Evolutionary conservation across 2,888 invertebrate genomes (phyloP).

Genomic region (Nemurella pictetii): DNA sequence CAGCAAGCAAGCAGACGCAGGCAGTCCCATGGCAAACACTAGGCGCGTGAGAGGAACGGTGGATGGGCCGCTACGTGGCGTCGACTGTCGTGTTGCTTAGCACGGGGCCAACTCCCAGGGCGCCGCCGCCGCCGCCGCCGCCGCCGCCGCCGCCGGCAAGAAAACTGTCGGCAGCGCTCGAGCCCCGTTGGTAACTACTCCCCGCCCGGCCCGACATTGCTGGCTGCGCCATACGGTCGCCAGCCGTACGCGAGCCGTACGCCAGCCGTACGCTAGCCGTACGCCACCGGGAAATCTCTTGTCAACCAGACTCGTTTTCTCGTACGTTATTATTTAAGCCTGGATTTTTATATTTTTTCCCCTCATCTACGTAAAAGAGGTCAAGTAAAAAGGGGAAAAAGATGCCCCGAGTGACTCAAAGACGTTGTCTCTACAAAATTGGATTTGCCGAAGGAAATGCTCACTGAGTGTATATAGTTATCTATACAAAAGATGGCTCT

Average conservation of each 20-base stretch:
- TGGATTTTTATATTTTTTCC: not conserved
- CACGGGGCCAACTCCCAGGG: slow-evolving; percentile 1
- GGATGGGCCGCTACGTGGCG: not conserved
- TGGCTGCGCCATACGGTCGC: not conserved
- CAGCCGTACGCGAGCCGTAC: not conserved
- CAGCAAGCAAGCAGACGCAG: not conserved
- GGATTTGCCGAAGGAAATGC: not conserved
- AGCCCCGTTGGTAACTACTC: slow-evolving; percentile 1
- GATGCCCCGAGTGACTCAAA: not conserved
- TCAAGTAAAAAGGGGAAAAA: not conserved
- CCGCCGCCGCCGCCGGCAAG: not conserved
- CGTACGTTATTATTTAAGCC: slow-evolving; percentile 8
- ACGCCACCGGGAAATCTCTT: not conserved
- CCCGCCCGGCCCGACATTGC: not conserved
- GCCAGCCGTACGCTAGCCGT: not conserved
- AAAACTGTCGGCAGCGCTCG: not conserved
- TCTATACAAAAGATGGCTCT: not conserved
- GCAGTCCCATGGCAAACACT: not conserved
- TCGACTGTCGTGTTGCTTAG: not conserved
- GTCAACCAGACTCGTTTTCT: not conserved
- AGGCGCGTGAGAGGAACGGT: not conserved
- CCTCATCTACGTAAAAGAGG: not conserved
- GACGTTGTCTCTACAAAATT: slow-evolving; percentile 2
- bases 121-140: not conserved
- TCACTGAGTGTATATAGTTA: not conserved